Evolutionary conservation across 2,113 vertebrate genomes (phyloP), one percentile per base, ranked within the genome.

Genomic region (Fulmarus glacialis): DNA sequence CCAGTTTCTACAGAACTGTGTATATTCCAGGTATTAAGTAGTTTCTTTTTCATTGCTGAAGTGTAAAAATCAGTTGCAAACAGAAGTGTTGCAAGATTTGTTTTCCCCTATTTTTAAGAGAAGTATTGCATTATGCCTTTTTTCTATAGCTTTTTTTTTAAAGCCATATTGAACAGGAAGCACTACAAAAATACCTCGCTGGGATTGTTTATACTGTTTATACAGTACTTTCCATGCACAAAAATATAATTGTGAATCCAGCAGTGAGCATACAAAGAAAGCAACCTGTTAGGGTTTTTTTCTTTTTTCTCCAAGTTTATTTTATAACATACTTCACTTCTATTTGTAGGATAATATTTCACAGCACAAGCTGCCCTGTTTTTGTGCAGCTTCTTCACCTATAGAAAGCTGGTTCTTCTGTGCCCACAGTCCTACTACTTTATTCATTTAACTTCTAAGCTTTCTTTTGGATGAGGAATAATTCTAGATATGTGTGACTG

Each of bases 311-410:
- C 24, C 38, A 26, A 84, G 64, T 94, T 96, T 85, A 73, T 74
- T 97, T 96, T 93, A 86, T 79, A 87, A 74, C n/a, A 40, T 81
- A 30, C 22, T 94, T 40, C 52, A 45, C 43, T 91, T 82, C 43
- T 93, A 40, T 90, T 95, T 96, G 58, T 59, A 94, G 79, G 52
- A 17, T 95, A 73, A 85, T 62, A 11, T 83, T 96, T 97, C 82
- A 74, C 19, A 87, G 50, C 71, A 90, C n/a, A 91, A 70, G 27
- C 55, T n/a, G 24, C 55, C 34, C 73, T 74, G 24, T 7, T 91
- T 93, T 70, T 91, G 23, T 87, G 62, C 68, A 43, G 45, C 77
- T 96, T 94, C 48, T 53, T 67, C 34, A 6, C n/a, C 48, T 91
- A 45, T 32, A 73, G 84, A 89, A 96, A 94, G 70, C 12, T 48